Base-by-base conservation (phyloP, 2,888 invertebrate species). In the Catocala sponsa region DNA sequence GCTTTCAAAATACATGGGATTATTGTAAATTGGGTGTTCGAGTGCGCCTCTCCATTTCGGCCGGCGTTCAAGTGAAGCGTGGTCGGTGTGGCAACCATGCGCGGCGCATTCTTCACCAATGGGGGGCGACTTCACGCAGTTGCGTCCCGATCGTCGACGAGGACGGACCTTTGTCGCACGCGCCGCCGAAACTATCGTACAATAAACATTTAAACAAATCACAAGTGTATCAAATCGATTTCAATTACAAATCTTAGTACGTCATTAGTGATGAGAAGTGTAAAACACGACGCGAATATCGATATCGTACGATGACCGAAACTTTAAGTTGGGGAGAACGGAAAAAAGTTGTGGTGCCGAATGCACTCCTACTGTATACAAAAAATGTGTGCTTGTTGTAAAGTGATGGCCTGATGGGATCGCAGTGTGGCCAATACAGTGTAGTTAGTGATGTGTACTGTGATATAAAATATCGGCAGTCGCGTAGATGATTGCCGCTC, bases 391-490 rank as follows among this genome's bases (percentile, higher is more conserved):
- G 89, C 84, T 89, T 85, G 25, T 25, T 25, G 86, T 91, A 88
- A 86, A 82, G 93, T 93, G 92, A 91, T 91, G 93, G 88, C 85
- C 92, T 89, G 90, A 92, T 93, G 94, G 92, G 93, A 92, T 92
- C 91, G 91, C 90, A 90, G 91, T 92, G 92, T 84, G 89, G 85
- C 88, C 91, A 83, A 86, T 83, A 84, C 83, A 83, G 91, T 90
- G 90, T 93, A 92, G 92, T 83, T 92, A 94, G 94, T 92, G 91
- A 94, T 93, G 94, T 91, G 91, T 86, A 89, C 91, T 93, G 94
- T 94, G 94, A 94, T 93, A 93, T 89, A 88, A 91, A 89, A 91
- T 84, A 87, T 88, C 89, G 91, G 88, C 92, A 87, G 85, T 91
- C 89, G 84, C 84, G 88, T 92, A 92, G 91, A 94, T 94, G 94